A percentile compares a stretch with the other conserved stretches of the same genome.
phyloP scores from a whole-genome alignment of 2,797 vertebrate genomes.

The Mus minutoides region DNA sequence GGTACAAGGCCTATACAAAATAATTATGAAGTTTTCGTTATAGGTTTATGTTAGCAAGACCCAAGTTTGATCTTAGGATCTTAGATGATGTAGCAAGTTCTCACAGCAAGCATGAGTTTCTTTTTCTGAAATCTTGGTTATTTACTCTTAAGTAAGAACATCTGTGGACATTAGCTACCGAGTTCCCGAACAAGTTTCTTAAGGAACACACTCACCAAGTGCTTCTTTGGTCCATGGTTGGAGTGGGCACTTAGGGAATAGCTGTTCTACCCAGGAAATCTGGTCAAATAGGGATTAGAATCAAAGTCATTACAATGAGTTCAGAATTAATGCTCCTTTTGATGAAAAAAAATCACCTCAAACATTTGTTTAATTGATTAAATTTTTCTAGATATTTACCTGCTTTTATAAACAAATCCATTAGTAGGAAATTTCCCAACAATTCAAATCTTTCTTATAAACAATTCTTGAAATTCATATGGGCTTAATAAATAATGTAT shows the following conservation, averaged over 20 bases:
- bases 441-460: conserved; percentile 72
- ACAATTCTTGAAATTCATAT: conserved; percentile 68
- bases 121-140: conserved; percentile 58
- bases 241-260: not conserved
- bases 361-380: conserved; percentile 63
- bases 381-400: conserved; percentile 71
- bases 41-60: not conserved
- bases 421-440: conserved; percentile 58
- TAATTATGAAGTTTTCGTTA: not conserved
- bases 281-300: conserved; percentile 30
- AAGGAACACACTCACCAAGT: not conserved
- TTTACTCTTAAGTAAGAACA: conserved; percentile 70
- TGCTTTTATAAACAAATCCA: conserved; percentile 66
- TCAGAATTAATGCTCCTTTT: conserved; percentile 57
- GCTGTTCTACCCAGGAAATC: not conserved
- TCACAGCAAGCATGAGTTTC: conserved; percentile 37
- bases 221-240: conserved; percentile 47
- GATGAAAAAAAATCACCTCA: conserved; percentile 61
- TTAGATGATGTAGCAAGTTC: not conserved
- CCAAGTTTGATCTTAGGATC: not conserved
- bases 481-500: conserved; percentile 74
- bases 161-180: conserved; percentile 45
- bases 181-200: conserved; percentile 50
- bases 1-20: conserved; percentile 31
- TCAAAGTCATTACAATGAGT: conserved; percentile 1